Evolutionary conservation across 2,888 invertebrate species (phyloP), one percentile per base, ranked within the genome.

Genomic region (Buathra laborator): DNA sequence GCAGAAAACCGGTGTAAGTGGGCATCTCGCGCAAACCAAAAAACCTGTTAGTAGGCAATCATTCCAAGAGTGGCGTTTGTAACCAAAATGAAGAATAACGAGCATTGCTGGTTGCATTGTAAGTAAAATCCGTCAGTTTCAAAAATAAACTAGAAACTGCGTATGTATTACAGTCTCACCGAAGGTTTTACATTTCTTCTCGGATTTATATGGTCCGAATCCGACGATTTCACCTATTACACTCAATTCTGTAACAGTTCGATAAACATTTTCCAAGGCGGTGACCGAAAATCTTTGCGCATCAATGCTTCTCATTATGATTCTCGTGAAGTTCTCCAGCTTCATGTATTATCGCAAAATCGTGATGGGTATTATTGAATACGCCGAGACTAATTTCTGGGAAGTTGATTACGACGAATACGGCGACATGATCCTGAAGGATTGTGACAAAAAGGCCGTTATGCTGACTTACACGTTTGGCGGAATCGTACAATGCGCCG

Each of bases 341-440:
- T 81, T 87, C 43, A 71, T 85, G 0, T 71, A 62, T 16, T 71
- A 87, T 59, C 85, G 83, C 7, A 48, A 66, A 4, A 59, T 84
- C 7, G 85, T 90, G 6, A 67, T 77, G 10, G 56, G 80, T 3
- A 44, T 90, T 9, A 86, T 90, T 9, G n/a, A 7, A 14, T 89
- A 84, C 70, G 86, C 88, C 0, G 81, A 88, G 16, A 53, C 81
- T 0, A 77, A 88, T 48, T 89, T 89, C 74, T 90, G 90, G 89
- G 67, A 81, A 14, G 51, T 53, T 32, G 67, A 81, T 0, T 85
- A 89, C 37, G 80, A 88, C 43, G 85, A 86, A 16, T 89, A 79
- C 32, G 89, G 86, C 10, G 72, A 29, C 3, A 74, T 48, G 1
- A n/a, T 89, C 10, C 53, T 90, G 16, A 37, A 80, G 9, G 83